Conservation (phyloP, 2,113 vertebrate species). For the Apus apus region DNA sequence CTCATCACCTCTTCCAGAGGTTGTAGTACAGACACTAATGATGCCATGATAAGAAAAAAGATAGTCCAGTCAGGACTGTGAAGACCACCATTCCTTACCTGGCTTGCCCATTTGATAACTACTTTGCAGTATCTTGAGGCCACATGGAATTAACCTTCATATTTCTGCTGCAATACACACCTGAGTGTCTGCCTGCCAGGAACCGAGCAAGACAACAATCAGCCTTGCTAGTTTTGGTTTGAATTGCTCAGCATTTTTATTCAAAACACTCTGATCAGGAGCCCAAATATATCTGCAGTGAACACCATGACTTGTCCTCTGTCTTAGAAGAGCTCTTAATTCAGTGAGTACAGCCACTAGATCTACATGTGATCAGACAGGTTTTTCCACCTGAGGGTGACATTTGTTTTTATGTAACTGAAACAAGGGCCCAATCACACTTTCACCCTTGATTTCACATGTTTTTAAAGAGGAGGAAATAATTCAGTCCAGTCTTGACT, state of each 20-base stretch:
- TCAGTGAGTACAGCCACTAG: background rate
- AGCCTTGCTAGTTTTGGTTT: background rate
- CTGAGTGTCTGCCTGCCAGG: background rate
- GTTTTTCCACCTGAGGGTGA: background rate
- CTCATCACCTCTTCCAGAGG: background rate
- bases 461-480: background rate
- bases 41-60: background rate
- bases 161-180: background rate
- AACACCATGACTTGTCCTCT: background rate
- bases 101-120: background rate
- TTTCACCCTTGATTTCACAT: background rate
- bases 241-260: background rate
- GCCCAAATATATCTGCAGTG: background rate
- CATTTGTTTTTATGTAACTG: background rate
- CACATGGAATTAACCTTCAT: background rate
- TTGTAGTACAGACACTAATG: background rate
- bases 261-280: background rate
- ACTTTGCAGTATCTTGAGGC: background rate
- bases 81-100: background rate
- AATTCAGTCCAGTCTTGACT: background rate
- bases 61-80: background rate
- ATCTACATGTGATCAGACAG: background rate
- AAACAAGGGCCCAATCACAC: background rate
- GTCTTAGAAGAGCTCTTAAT: background rate
- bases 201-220: background rate